Evolutionary conservation across 1,140 invertebrate genomes (phyloP).

Genomic region (Drosophila watanabei): DNA sequence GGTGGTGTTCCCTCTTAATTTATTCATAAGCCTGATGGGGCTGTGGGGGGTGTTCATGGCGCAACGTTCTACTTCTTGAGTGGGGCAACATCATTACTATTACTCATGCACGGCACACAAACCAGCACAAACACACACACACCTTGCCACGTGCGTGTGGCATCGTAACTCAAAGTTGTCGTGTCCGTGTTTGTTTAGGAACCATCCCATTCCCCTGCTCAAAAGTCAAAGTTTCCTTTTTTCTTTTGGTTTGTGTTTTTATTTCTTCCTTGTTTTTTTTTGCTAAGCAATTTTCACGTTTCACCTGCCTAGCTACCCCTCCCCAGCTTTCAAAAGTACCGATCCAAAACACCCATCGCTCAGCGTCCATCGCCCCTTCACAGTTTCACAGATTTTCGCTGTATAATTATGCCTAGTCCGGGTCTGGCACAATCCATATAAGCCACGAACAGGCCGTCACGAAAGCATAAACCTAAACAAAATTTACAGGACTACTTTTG

Average conservation of each 20-base stretch:
- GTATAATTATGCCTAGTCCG: conserved; percentile 61
- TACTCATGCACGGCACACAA: conserved; percentile 69
- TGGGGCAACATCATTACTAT: conserved; percentile 82
- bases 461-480: conserved; percentile 7
- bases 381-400: conserved; percentile 51
- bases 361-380: conserved; percentile 4
- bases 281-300: conserved; percentile 56
- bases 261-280: conserved; percentile 32
- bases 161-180: conserved; percentile 76
- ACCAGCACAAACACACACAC: conserved; percentile 17
- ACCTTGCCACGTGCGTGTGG: conserved; percentile 65
- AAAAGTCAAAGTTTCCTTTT: conserved; percentile 49
- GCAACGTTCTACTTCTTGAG: conserved; percentile 58
- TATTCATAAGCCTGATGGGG: conserved; percentile 80
- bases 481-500: too few species aligned
- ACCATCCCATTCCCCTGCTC: conserved; percentile 33
- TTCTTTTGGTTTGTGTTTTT: conserved; percentile 31
- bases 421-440: conserved; percentile 5
- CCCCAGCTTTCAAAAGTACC: neutral
- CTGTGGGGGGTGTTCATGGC: conserved; percentile 6
- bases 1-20: conserved; percentile 64
- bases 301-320: conserved; percentile 24
- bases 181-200: conserved; percentile 71
- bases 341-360: conserved; percentile 9
- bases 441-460: conserved; percentile 17